Percentiles rank a stretch among this genome's conserved stretches.
phyloP scores from a whole-genome alignment of 2,797 vertebrate species.

The Cheirogaleus major region DNA sequence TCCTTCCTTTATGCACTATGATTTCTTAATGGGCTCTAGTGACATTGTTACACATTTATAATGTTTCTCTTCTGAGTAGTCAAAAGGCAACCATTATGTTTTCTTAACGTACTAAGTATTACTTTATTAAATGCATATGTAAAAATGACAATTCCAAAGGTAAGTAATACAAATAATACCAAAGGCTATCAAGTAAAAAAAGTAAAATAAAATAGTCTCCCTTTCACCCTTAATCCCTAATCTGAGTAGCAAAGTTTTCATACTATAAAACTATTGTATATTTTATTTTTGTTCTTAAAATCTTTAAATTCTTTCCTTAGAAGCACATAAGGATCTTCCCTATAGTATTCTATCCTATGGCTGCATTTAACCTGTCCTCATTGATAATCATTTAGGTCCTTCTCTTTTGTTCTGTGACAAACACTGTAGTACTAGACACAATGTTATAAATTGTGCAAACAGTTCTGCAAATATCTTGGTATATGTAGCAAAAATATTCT shows the following conservation, averaged over 20 bases:
- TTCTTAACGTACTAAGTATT: conserved; percentile 45
- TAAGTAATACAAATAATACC: background rate
- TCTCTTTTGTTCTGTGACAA: background rate
- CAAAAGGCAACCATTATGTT: conserved; percentile 9
- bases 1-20: conserved; percentile 15
- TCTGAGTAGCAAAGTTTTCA: background rate
- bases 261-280: background rate
- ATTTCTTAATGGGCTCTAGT: conserved; percentile 43
- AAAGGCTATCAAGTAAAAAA: background rate
- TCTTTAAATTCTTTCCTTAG: background rate
- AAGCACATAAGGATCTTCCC: background rate
- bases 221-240: background rate
- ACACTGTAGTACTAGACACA: background rate
- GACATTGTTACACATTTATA: background rate
- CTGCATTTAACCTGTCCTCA: background rate
- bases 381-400: background rate
- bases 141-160: conserved; percentile 42
- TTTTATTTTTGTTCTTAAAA: background rate
- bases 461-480: background rate
- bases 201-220: background rate
- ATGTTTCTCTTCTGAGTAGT: background rate
- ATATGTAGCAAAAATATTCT: background rate
- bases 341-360: background rate
- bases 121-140: conserved; percentile 8
- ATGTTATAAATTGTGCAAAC: background rate